Percentiles rank a stretch among this genome's conserved stretches.
Evolutionary conservation across 2,113 vertebrate genomes (phyloP).

Genomic region (Nyctibius bracteatus): DNA sequence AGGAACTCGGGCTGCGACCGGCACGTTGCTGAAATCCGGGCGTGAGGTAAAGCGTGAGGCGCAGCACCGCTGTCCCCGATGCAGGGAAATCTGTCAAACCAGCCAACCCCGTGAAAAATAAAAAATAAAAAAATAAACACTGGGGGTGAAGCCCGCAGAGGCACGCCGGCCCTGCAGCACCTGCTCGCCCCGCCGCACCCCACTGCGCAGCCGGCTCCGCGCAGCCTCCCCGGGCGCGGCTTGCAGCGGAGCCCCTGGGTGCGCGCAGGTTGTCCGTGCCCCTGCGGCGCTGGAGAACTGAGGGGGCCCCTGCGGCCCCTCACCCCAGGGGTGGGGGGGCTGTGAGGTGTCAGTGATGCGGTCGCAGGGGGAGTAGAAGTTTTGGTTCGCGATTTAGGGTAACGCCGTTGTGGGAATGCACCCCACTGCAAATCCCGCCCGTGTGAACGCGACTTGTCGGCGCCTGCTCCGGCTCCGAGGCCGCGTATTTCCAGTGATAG

Average conservation of each 20-base stretch:
- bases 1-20: neutral
- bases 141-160: neutral
- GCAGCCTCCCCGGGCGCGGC: too few species aligned
- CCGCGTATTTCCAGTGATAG: neutral
- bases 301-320: neutral
- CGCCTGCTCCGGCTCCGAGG: neutral
- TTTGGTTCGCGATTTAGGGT: neutral
- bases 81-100: neutral
- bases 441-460: neutral
- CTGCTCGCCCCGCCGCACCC: neutral
- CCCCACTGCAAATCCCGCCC: neutral
- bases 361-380: neutral
- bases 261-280: neutral
- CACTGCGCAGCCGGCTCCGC: neutral
- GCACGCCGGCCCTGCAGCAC: neutral
- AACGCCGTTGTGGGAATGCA: neutral
- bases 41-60: neutral
- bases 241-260: neutral
- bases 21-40: neutral
- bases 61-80: neutral
- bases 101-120: neutral
- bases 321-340: too few species aligned
- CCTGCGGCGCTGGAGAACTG: neutral
- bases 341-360: neutral
- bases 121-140: fast-evolving